These are phyloP conservation scores for Mastacembelus armatus DNA, from an alignment of 2,797 vertebrate genomes.

Conservation along the genomic window DNA sequence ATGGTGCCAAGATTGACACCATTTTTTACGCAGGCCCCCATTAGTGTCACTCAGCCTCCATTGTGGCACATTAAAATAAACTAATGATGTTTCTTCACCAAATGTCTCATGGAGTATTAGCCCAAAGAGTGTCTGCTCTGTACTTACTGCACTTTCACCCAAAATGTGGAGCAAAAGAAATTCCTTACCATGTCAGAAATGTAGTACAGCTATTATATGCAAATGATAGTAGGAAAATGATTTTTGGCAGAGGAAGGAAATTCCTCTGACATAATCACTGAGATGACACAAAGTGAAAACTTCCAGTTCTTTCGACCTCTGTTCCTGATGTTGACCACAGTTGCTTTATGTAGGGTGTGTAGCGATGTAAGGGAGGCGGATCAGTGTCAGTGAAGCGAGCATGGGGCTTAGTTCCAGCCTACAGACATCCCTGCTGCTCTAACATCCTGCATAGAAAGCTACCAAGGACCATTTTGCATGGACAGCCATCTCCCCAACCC, in stretches of 20 bases:
- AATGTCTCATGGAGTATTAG: slow-evolving; percentile 76
- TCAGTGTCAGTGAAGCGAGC: slow-evolving; percentile 70
- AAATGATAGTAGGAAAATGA: slow-evolving; percentile 28
- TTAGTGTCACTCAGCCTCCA: slow-evolving; percentile 85
- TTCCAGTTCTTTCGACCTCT: slow-evolving; percentile 40
- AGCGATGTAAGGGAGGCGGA: slow-evolving; percentile 60
- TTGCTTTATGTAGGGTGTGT: slow-evolving; percentile 70
- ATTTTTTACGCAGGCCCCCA: slow-evolving; percentile 78
- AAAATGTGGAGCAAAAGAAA: slow-evolving; percentile 37
- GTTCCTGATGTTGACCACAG: slow-evolving; percentile 28
- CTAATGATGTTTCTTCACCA: slow-evolving; percentile 79
- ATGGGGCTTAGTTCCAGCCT: slow-evolving; percentile 74
- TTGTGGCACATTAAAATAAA: slow-evolving; percentile 83
- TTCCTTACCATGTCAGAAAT: slow-evolving; percentile 10
- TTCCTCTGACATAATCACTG: slow-evolving; percentile 36
- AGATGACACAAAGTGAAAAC: slow-evolving; percentile 53
- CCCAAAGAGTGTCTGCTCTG: slow-evolving; percentile 57
- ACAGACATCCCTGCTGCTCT: slow-evolving; percentile 64
- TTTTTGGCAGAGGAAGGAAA: slow-evolving; percentile 21
- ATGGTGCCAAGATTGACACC: slow-evolving; percentile 80
- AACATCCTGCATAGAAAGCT: slow-evolving; percentile 59
- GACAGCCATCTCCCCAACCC: slow-evolving; percentile 45
- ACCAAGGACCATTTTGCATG: slow-evolving; percentile 52
- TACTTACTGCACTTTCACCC: slow-evolving; percentile 63
- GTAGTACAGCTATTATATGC: slow-evolving; percentile 35